Base-by-base conservation (phyloP, 2,113 vertebrate genomes). In the Solea solea region DNA sequence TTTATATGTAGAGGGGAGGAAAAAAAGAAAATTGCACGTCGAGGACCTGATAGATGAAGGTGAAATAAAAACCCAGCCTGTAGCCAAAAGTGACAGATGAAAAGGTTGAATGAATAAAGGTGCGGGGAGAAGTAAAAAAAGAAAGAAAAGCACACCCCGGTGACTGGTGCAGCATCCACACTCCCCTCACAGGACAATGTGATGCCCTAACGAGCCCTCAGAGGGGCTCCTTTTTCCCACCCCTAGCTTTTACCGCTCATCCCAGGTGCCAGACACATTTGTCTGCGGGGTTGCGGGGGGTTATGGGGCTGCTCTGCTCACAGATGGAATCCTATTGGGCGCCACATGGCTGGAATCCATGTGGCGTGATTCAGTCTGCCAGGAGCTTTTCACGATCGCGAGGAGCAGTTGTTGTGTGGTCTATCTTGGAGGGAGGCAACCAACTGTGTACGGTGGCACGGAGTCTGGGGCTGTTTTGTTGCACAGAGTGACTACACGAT, bases 121-220 rank as follows among this genome's bases (percentile, higher is more conserved):
- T 45, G 28, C 55, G 42, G 15, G 42, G 34, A 34, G 46, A 39
- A 66, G 54, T 68, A 69, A 28, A 21, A 28, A 21, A 21, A 21
- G 21, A 21, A 21, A 21, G 34, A 51, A 42, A 74, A 46, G 52
- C 0, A 56, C 56, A 80, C 14, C 62, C 63, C 64, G 45, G 9
- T 5, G 5, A 61, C 50, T 7, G 58, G 58, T 59, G 56, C 58
- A 78, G 9, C 53, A 52, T 64, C 53, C 65, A 21, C 50, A 12
- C 56, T 45, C 68, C 72, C 72, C 63, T 54, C 73, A 57, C 46
- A 34, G 54, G 72, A 74, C 59, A 25, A 62, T 82, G 72, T 2
- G 68, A 79, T 69, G 72, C 52, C 12, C 80, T 83, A 86, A 87
- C 87, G 81, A 80, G 80, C 76, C 69, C 81, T 84, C 64, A 0